These are phyloP conservation scores for Hemichromis elongatus DNA, from an alignment of 2,113 vertebrate species.

Conservation along the genomic window DNA sequence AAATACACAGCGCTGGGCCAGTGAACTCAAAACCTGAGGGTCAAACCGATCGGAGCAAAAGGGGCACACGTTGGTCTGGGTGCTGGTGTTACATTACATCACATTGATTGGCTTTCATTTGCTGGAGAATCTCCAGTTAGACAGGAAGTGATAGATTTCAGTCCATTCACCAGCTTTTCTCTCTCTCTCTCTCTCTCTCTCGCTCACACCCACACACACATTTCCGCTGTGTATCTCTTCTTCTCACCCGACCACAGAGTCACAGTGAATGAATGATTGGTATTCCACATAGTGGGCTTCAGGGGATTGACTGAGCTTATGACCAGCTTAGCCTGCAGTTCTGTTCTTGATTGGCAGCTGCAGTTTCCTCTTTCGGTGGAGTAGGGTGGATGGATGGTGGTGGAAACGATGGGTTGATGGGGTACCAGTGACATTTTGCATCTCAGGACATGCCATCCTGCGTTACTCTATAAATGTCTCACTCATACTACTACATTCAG, in stretches of 20 bases:
- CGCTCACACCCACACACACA: rapidly evolving
- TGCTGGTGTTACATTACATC: constrained; percentile 17
- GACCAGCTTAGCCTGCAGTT: constrained; percentile 32
- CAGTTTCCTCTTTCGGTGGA: constrained; percentile 13
- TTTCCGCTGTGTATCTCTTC: neutral
- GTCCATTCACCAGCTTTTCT: neutral
- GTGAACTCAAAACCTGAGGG: neutral
- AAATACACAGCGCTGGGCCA: neutral
- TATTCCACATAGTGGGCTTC: constrained; percentile 17
- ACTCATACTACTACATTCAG: neutral
- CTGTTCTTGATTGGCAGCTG: constrained; percentile 49
- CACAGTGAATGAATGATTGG: constrained; percentile 23
- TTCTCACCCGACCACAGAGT: constrained; percentile 3
- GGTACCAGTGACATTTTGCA: constrained; percentile 20
- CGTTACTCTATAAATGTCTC: constrained; percentile 2
- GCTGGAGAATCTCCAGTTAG: neutral
- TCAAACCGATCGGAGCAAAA: neutral
- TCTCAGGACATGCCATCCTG: constrained; percentile 26
- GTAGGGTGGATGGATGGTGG: neutral
- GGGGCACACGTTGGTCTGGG: constrained; percentile 1
- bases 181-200: neutral
- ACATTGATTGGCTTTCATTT: constrained; percentile 12
- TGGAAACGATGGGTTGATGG: neutral
- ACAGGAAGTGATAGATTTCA: neutral
- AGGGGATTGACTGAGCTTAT: constrained; percentile 37